phyloP scores from a whole-genome alignment of 2,113 vertebrate species.

The Marmota monax region DNA sequence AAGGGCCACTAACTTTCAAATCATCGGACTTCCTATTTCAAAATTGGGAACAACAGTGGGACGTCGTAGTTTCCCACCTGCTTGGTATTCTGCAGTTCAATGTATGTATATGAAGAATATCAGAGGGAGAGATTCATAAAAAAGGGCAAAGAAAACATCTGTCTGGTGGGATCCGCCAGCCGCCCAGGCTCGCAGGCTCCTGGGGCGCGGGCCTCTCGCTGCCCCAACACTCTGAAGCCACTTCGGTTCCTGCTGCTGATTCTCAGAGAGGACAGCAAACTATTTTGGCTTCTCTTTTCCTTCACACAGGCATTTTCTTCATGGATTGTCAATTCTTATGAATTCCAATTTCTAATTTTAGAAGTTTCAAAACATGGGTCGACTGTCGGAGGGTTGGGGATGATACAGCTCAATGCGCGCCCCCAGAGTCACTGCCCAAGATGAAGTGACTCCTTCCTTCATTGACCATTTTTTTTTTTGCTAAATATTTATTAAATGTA shows the following conservation, averaged over 20 bases:
- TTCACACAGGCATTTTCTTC: conserved; percentile 43
- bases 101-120: too few species aligned
- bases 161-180: neutral
- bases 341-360: conserved; percentile 64
- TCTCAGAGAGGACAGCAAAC: neutral
- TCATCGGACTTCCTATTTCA: neutral
- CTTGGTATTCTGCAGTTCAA: neutral
- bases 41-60: neutral
- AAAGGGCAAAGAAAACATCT: neutral
- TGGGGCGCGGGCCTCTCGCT: neutral
- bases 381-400: neutral
- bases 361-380: conserved; percentile 44
- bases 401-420: neutral
- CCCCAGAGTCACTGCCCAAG: too few species aligned
- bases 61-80: neutral
- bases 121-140: neutral
- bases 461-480: neutral
- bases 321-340: conserved; percentile 49
- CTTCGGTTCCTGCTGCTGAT: neutral
- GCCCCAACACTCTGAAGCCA: neutral
- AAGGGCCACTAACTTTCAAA: neutral
- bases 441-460: neutral
- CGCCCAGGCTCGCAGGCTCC: neutral
- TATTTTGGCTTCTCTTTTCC: conserved; percentile 32
- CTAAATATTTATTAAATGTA: conserved; percentile 12